Base-by-base conservation (phyloP, 2,888 invertebrate species). In the Lathronympha strigana region DNA sequence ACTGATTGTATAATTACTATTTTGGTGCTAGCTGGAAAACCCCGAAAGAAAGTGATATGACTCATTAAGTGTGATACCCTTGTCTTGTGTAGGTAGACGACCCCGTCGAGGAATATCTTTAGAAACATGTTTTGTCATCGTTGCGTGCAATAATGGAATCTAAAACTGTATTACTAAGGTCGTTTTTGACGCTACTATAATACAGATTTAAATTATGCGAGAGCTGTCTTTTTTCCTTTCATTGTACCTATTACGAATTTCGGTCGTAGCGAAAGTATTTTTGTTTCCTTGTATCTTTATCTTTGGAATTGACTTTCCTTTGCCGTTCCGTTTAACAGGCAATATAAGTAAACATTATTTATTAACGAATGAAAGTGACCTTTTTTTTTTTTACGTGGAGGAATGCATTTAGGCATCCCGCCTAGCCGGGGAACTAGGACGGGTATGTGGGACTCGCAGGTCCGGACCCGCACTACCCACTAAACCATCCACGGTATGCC, bases 251-350 rank as follows among this genome's bases (percentile, higher is more conserved):
- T 49, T 31, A 58, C 57, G 51, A 51, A 60, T 53, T 60, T 53
- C 51, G 33, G 58, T 51, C 36, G 43, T 28, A 53, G 64, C 64
- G 64, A 64, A 64, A 64, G 64, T 64, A 64, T 53, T 43, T 57
- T 21, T 31, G 43, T 64, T 45, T 64, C 64, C 58, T 64, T 38
- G 43, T 51, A 53, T 58, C 38, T 40, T 51, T 40, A 40, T 28
- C 43, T 64, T 64, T 45, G 45, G 15, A 57, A 57, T 50, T 28
- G 36, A 60, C 64, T 64, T 64, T 64, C 64, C 28, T 58, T 58
- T 19, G 51, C 33, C 11, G 40, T 31, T 57, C 36, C 43, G 63
- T 54, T 53, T 45, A 38, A 53, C 13, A 51, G 3, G 33, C 19
- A n/a, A 53, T 61, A 45, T 61, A 50, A 43, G 43, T 23, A 63